A percentile compares a stretch with the other conserved stretches of the same genome.
These are phyloP conservation scores for Emmelina monodactyla DNA, from an alignment of 2,888 invertebrate species.

Conservation along the genomic window DNA sequence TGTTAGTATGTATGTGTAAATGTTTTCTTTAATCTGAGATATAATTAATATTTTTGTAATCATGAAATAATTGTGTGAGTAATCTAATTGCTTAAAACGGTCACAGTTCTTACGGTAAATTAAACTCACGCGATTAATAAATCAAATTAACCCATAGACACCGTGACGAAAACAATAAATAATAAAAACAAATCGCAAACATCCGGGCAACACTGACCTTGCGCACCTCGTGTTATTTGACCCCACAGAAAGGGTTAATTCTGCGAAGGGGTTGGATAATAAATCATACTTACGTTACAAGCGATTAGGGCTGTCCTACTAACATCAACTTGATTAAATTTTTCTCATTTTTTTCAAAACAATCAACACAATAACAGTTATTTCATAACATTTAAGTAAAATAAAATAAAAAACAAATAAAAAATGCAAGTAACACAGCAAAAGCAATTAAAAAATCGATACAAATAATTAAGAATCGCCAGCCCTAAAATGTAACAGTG, in stretches of 20 bases:
- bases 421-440: too few species aligned
- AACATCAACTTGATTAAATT: too few species aligned
- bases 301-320: constrained; percentile 31
- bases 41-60: too few species aligned
- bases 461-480: constrained; percentile 13
- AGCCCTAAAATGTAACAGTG: constrained; percentile 33
- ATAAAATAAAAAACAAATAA: neutral
- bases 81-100: too few species aligned
- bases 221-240: constrained; percentile 13
- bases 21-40: too few species aligned
- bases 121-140: constrained; percentile 12
- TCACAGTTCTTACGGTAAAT: constrained; percentile 16
- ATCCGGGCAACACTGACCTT: constrained; percentile 18
- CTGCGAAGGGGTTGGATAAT: constrained; percentile 54
- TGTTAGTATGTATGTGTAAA: too few species aligned
- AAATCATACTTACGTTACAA: constrained; percentile 49
- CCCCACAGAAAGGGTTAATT: constrained; percentile 60
- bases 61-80: too few species aligned
- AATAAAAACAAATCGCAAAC: constrained; percentile 30
- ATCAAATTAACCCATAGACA: constrained; percentile 17
- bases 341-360: too few species aligned
- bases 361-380: neutral
- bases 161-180: constrained; percentile 42
- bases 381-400: neutral
- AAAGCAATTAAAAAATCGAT: neutral